Evolutionary conservation across 2,888 invertebrate species (phyloP).

Genomic region (Stenchaetothrips biformis): DNA sequence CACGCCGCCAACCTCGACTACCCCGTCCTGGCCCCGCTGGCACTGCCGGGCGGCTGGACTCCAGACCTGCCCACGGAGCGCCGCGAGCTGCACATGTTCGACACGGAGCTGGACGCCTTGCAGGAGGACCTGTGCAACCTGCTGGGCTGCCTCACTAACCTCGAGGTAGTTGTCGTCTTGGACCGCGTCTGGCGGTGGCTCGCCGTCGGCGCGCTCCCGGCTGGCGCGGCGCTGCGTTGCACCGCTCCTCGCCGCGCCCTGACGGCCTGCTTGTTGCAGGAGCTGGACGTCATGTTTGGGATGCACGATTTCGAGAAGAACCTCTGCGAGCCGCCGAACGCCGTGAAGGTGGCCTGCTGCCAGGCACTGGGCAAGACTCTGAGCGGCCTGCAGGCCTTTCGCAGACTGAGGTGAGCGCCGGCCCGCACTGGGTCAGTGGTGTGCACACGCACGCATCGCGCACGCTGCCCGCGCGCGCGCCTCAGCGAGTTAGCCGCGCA

Average conservation of each 20-base stretch:
- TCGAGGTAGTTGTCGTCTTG: background rate
- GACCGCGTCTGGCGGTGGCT: background rate
- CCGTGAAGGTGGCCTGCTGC: background rate
- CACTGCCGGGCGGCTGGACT: background rate
- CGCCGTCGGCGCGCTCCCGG: background rate
- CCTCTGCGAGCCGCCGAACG: slow-evolving; percentile 13
- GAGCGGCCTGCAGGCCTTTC: background rate
- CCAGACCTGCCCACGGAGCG: background rate
- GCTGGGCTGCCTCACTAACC: background rate
- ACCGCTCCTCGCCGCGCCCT: background rate
- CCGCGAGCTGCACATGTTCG: slow-evolving; percentile 1
- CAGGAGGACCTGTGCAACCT: slow-evolving; percentile 5
- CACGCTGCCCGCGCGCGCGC: background rate
- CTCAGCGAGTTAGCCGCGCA: background rate
- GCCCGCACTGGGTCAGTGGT: background rate
- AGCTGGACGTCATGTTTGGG: slow-evolving; percentile 19
- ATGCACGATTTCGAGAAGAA: slow-evolving; percentile 23
- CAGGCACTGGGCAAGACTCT: background rate
- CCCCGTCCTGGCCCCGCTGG: background rate
- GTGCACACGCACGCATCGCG: background rate
- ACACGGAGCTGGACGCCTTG: slow-evolving; percentile 9
- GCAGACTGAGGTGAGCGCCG: background rate
- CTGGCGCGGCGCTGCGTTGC: background rate
- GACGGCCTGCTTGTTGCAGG: background rate
- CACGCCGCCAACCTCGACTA: background rate